Percentiles rank a stretch among this genome's conserved stretches.
Evolutionary conservation across 37 sponge, comb jelly and placozoan genomes (phyloP).

Genomic region (Bolinopsis microptera): DNA sequence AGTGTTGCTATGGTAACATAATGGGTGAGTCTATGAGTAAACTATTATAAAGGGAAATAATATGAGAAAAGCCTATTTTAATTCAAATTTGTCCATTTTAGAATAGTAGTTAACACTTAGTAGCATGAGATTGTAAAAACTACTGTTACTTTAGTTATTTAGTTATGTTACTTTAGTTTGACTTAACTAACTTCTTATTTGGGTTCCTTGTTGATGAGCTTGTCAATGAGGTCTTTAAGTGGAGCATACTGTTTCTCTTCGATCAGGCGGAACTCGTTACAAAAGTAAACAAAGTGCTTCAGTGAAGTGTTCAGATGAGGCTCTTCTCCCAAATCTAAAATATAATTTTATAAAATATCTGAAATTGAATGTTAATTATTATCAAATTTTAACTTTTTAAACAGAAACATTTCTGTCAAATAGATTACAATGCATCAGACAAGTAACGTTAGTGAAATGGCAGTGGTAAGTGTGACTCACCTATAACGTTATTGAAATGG

Average conservation of each 20-base stretch:
- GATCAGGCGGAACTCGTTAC: constrained; percentile 87
- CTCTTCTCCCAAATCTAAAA: constrained; percentile 44
- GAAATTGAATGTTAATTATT: not conserved
- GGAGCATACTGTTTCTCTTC: constrained; percentile 96
- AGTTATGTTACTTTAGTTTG: too few relatives aligned
- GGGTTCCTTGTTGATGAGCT: constrained; percentile 44
- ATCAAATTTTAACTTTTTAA: not conserved
- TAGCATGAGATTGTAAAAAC: too few relatives aligned
- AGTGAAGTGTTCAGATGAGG: constrained; percentile 98
- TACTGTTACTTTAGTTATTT: too few relatives aligned
- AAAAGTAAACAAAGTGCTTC: constrained; percentile 98
- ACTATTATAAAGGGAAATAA: too few relatives aligned
- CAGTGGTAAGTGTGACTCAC: constrained; percentile 48
- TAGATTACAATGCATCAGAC: too few relatives aligned
- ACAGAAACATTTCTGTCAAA: not conserved
- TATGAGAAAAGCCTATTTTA: too few relatives aligned
- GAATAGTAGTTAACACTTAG: too few relatives aligned
- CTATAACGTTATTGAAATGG: constrained; percentile 89
- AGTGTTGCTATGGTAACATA: too few relatives aligned
- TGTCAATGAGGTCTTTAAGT: constrained; percentile 92
- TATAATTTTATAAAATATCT: not conserved
- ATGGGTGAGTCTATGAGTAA: too few relatives aligned
- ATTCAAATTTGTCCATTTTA: too few relatives aligned
- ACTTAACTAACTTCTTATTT: too few relatives aligned
- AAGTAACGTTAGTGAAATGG: not conserved